Conservation (phyloP, 2,888 invertebrate genomes). For the Podotricha telesiphe region DNA sequence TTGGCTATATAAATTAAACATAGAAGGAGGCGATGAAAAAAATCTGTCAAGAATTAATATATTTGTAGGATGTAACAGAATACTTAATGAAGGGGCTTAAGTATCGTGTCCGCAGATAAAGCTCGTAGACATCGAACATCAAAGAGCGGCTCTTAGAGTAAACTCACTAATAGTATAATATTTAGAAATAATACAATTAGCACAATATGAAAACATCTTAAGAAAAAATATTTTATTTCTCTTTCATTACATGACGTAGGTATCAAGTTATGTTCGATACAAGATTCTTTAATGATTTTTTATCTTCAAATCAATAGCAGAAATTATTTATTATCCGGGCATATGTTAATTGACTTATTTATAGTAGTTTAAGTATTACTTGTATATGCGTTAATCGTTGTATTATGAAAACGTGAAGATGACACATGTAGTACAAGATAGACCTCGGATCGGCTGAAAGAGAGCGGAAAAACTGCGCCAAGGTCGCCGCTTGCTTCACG, state of each 20-base stretch:
- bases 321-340: not conserved
- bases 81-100: constrained; percentile 39
- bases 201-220: constrained; percentile 41
- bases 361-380: constrained; percentile 5
- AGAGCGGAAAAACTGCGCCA: constrained; percentile 82
- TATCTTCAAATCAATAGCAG: not conserved
- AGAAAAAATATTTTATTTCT: constrained; percentile 33
- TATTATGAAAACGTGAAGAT: constrained; percentile 46
- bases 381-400: constrained; percentile 19
- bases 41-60: constrained; percentile 22
- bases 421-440: constrained; percentile 48
- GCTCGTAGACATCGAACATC: constrained; percentile 41
- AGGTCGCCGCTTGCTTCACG: constrained; percentile 75
- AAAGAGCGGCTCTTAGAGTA: constrained; percentile 44
- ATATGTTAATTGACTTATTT: not conserved
- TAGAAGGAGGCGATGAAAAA: constrained; percentile 23
- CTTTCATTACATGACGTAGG: constrained; percentile 27
- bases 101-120: constrained; percentile 36
- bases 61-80: constrained; percentile 36
- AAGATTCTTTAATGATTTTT: not conserved
- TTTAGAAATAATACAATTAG: constrained; percentile 43
- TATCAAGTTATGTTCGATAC: not conserved
- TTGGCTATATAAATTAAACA: constrained; percentile 2
- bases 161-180: constrained; percentile 46
- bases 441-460: constrained; percentile 76